Conservation (phyloP, 2,888 invertebrate genomes). For the Drosophila mayaguana region DNA sequence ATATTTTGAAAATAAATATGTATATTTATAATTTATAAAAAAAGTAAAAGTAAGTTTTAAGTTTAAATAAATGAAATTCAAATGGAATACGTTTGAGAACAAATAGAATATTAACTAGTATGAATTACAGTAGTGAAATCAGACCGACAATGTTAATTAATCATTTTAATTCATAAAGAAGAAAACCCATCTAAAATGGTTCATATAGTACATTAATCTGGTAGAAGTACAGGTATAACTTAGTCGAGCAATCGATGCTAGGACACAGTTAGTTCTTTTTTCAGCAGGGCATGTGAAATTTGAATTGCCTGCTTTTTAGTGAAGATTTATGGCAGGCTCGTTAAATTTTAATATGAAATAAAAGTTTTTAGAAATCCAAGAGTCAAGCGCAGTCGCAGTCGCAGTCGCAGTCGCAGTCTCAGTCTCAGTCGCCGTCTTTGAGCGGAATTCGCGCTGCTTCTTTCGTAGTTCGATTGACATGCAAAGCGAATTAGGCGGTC, state of each 20-base stretch:
- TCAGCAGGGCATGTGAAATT: conserved; percentile 71
- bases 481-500: conserved; percentile 77
- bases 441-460: conserved; percentile 15
- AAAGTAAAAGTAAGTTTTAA: too few relatives aligned
- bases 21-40: too few relatives aligned
- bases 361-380: conserved; percentile 70
- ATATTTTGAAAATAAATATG: too few relatives aligned
- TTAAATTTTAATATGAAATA: conserved; percentile 84
- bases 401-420: not conserved
- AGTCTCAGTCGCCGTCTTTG: not conserved
- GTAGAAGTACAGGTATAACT: not conserved
- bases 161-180: too few relatives aligned
- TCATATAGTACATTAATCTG: not conserved
- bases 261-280: not conserved
- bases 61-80: too few relatives aligned
- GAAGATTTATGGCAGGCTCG: conserved; percentile 84
- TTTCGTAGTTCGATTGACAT: conserved; percentile 63
- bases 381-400: conserved; percentile 15
- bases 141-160: too few relatives aligned
- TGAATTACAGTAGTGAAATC: too few relatives aligned
- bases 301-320: conserved; percentile 83
- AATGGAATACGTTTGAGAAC: too few relatives aligned
- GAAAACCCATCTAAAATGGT: not conserved
- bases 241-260: not conserved
- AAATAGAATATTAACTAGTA: too few relatives aligned